phyloP scores from a whole-genome alignment of 1,140 invertebrate species.

The Eueides isabella region DNA sequence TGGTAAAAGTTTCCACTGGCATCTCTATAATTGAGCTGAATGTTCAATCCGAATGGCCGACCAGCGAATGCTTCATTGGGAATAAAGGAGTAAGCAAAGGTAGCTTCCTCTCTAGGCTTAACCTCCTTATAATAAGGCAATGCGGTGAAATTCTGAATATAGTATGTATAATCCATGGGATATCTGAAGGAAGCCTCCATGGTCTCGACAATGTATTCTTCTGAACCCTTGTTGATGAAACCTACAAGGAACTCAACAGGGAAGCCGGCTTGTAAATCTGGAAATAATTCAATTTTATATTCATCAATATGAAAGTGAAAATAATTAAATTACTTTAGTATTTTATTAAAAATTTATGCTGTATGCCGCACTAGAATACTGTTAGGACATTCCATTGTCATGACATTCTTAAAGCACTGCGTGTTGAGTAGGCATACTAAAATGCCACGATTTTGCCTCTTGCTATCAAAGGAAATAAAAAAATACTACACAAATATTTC shows the following conservation, averaged over 20 bases:
- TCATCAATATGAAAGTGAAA: not conserved
- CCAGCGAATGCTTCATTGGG: slow-evolving; percentile 97
- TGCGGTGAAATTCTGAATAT: slow-evolving; percentile 98
- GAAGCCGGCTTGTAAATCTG: slow-evolving; percentile 95
- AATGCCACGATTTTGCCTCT: too few relatives aligned
- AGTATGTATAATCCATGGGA: slow-evolving; percentile 98
- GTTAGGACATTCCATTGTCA: too few relatives aligned
- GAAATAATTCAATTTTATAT: slow-evolving; percentile 50
- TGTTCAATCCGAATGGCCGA: slow-evolving; percentile 96
- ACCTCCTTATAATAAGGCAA: slow-evolving; percentile 95
- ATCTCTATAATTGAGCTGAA: slow-evolving; percentile 97
- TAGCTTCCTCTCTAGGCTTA: slow-evolving; percentile 95
- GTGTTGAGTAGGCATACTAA: too few relatives aligned
- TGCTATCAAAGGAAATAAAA: too few relatives aligned
- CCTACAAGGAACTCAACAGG: slow-evolving; percentile 98
- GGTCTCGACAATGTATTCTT: slow-evolving; percentile 95
- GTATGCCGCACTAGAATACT: too few relatives aligned
- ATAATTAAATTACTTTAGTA: not conserved
- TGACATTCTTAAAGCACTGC: too few relatives aligned
- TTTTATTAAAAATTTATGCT: too few relatives aligned
- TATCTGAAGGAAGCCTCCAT: slow-evolving; percentile 99
- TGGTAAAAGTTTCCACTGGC: slow-evolving; percentile 83
- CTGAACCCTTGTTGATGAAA: slow-evolving; percentile 96
- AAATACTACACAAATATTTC: too few relatives aligned
- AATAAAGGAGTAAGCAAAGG: slow-evolving; percentile 97